Base-by-base conservation (phyloP, 1,140 invertebrate species). In the Cotesia chilonis region DNA sequence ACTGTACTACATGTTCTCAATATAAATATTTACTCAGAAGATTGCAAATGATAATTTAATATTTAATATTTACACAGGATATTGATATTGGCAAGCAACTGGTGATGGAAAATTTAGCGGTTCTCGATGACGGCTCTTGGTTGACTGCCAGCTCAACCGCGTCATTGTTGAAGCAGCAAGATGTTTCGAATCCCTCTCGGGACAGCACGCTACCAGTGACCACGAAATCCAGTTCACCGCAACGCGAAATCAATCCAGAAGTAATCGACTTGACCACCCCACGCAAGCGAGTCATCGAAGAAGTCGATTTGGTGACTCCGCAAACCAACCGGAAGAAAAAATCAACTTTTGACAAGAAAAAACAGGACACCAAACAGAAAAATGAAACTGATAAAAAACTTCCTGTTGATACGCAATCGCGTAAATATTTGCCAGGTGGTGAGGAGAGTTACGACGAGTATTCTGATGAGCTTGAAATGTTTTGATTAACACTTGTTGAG, bases 41-140 rank as follows among this genome's bases (percentile, higher is more conserved):
- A 17, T 12, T 35, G 64, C 38, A 68, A 61, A 4, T 71, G 4
- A 57, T 71, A 6, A 47, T 14, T 60, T 67, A 57, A 60, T 52
- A 51, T 38, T 66, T 5, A 12, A 52, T 64, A 36, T 72, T 38
- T 72, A 67, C 70, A 4, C 65, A 83, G 82, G 69, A 77, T 4
- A 75, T 83, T 37, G 79, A 82, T 54, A 69, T 84, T 10, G 79
- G 77, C 28, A 60, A 78, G 14, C 73, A 78, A n/a, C 20, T 84
- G 55, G 74, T 84, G 47, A 73, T 69, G 3, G 77, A 79, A 4
- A 71, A 69, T 47, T 35, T 80, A 6, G 83, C 80, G 5, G 69
- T 68, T 20, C 10, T 64, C 3, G 74, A 76, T 1, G 72, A 73
- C 35, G 78, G 74, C 5, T 38, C 72, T 61, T 77, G 74, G 78